Conservation (phyloP, 2,888 invertebrate species). For the Erynnis tages region DNA sequence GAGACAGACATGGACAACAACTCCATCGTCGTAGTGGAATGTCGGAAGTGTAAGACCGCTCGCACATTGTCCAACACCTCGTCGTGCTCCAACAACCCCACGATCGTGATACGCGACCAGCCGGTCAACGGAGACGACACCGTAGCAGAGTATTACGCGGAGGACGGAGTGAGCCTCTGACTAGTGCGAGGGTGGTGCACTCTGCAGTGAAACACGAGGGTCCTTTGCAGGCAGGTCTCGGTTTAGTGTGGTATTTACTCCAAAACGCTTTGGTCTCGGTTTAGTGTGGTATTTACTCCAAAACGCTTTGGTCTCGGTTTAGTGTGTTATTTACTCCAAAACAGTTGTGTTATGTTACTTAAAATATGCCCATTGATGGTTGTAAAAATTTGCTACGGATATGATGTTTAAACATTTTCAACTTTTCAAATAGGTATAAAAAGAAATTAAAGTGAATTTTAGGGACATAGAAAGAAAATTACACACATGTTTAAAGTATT, state of each 20-base stretch:
- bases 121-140: slow-evolving; percentile 55
- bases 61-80: slow-evolving; percentile 46
- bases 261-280: background rate
- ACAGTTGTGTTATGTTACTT: too few relatives aligned
- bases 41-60: slow-evolving; percentile 58
- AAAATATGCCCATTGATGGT: too few relatives aligned
- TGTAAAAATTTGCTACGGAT: too few relatives aligned
- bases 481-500: too few relatives aligned
- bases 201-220: slow-evolving; percentile 56
- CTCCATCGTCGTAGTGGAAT: slow-evolving; percentile 72
- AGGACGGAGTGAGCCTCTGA: slow-evolving; percentile 69
- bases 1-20: slow-evolving; percentile 73
- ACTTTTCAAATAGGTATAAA: too few relatives aligned
- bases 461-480: too few relatives aligned
- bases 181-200: slow-evolving; percentile 78
- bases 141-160: slow-evolving; percentile 55
- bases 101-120: slow-evolving; percentile 61
- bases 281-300: background rate
- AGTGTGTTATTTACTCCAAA: background rate
- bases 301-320: background rate
- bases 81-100: slow-evolving; percentile 59
- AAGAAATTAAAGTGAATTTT: too few relatives aligned
- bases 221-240: slow-evolving; percentile 3
- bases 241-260: background rate
- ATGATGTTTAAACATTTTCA: too few relatives aligned